Evolutionary conservation across 2,113 vertebrate species (phyloP).

Genomic region (Bostrychus sinensis): DNA sequence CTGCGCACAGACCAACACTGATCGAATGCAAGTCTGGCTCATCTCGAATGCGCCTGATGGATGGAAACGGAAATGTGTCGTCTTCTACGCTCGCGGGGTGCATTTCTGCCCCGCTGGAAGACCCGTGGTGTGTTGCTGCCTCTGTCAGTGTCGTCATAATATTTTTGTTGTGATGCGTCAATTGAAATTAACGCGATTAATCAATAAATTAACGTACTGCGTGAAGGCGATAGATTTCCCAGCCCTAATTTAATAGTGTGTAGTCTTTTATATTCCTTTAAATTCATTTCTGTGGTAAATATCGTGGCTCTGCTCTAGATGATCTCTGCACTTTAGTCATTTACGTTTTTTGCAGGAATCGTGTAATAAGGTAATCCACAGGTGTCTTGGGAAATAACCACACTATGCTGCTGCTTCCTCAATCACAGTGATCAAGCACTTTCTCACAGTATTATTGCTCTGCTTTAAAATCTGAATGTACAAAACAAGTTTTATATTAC

Average conservation of each 20-base stretch:
- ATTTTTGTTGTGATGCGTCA: no score
- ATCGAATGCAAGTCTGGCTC: no score
- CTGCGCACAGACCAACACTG: no score
- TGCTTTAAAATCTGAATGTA: conserved; percentile 19
- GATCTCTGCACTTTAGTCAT: conserved; percentile 31
- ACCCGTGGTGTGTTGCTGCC: no score
- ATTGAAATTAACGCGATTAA: no score
- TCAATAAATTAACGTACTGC: no score
- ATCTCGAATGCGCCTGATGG: no score
- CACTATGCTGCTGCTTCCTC: conserved; percentile 34
- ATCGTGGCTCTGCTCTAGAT: not conserved
- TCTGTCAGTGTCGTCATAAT: no score
- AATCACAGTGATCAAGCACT: conserved; percentile 29
- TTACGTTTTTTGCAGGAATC: conserved; percentile 30
- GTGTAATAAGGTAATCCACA: conserved; percentile 39
- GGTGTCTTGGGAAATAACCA: conserved; percentile 54
- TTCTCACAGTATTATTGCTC: conserved; percentile 11
- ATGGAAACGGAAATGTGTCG: no score
- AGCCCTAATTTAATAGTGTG: not conserved
- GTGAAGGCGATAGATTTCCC: no score
- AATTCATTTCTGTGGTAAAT: conserved; percentile 15
- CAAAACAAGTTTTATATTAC: not conserved
- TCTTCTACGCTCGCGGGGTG: no score
- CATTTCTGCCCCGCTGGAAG: no score
- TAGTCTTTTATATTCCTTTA: conserved; percentile 1